A percentile compares a stretch with the other conserved stretches of the same genome.
Conservation (phyloP, 2,888 invertebrate species). For the Oxystoma pomonae region DNA sequence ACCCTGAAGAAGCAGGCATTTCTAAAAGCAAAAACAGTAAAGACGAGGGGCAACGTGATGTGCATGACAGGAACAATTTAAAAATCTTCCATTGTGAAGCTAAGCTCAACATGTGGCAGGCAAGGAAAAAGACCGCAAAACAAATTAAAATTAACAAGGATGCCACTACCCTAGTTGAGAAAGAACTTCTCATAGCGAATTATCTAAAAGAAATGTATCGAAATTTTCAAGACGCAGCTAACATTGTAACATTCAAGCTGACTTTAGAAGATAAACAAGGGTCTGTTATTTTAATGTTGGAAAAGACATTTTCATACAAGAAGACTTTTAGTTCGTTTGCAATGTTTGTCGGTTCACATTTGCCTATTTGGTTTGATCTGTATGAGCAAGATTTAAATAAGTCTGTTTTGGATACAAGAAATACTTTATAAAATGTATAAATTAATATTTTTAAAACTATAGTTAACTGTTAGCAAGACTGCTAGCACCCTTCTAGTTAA, state of each 20-base stretch:
- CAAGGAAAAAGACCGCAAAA: constrained; percentile 36
- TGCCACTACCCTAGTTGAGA: constrained; percentile 37
- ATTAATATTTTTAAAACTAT: too few species aligned
- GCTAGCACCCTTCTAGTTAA: too few species aligned
- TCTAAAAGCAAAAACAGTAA: constrained; percentile 41
- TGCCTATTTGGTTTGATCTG: constrained; percentile 37
- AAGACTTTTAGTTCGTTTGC: constrained; percentile 38
- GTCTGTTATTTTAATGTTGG: constrained; percentile 33
- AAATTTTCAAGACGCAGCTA: constrained; percentile 20
- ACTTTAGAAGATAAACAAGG: constrained; percentile 33
- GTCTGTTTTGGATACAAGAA: background rate
- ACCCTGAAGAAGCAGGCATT: constrained; percentile 6
- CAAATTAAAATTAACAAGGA: constrained; percentile 25
- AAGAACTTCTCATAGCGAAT: constrained; percentile 42
- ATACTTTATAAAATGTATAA: too few species aligned
- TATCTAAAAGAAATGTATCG: constrained; percentile 33
- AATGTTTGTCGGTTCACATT: constrained; percentile 33
- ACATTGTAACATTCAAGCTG: constrained; percentile 40
- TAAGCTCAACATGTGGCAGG: constrained; percentile 39
- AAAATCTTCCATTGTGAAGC: constrained; percentile 31
- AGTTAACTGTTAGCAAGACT: too few species aligned
- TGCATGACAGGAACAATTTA: constrained; percentile 39
- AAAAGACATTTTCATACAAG: constrained; percentile 34
- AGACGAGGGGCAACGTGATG: constrained; percentile 39
- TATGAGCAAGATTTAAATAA: constrained; percentile 32